phyloP scores from a whole-genome alignment of 2,113 vertebrate genomes.

The Oncorhynchus tshawytscha region DNA sequence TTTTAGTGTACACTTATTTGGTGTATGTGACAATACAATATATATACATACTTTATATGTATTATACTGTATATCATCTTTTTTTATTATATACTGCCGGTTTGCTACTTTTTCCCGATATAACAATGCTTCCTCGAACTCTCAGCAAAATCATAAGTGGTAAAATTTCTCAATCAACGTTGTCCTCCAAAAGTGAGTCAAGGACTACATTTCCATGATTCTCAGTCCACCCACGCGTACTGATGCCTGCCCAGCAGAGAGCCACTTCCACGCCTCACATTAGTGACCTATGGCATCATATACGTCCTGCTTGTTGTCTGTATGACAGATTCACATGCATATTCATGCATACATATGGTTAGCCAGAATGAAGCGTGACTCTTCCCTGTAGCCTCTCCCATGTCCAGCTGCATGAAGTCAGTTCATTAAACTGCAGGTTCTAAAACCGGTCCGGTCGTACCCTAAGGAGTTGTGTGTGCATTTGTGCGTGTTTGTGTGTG shows the following conservation, averaged over 20 bases:
- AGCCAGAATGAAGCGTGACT: slow-evolving; percentile 67
- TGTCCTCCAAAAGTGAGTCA: slow-evolving; percentile 64
- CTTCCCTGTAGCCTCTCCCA: slow-evolving; percentile 48
- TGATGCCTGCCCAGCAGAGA: slow-evolving; percentile 59
- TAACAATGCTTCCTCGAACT: neutral
- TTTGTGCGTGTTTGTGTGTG: slow-evolving; percentile 29
- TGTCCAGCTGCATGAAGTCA: slow-evolving; percentile 46
- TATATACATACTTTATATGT: too few species aligned
- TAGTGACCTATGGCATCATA: slow-evolving; percentile 72
- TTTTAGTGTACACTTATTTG: too few species aligned
- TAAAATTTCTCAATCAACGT: slow-evolving; percentile 61
- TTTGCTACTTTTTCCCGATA: too few species aligned
- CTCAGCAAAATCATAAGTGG: slow-evolving; percentile 18
- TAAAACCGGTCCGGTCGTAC: slow-evolving; percentile 46
- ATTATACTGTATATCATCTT: too few species aligned
- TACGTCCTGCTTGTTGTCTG: slow-evolving; percentile 63
- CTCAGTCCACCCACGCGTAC: slow-evolving; percentile 57
- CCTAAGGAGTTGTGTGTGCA: slow-evolving; percentile 38
- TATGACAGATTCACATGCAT: slow-evolving; percentile 76
- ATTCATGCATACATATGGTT: slow-evolving; percentile 78
- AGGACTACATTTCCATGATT: slow-evolving; percentile 57
- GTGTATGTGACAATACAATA: too few species aligned
- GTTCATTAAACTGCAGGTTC: slow-evolving; percentile 60
- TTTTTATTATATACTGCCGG: too few species aligned
- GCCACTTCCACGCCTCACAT: slow-evolving; percentile 65